Evolutionary conservation across 2,797 vertebrate species (phyloP).

Genomic region (Pseudomugil tenellus): DNA sequence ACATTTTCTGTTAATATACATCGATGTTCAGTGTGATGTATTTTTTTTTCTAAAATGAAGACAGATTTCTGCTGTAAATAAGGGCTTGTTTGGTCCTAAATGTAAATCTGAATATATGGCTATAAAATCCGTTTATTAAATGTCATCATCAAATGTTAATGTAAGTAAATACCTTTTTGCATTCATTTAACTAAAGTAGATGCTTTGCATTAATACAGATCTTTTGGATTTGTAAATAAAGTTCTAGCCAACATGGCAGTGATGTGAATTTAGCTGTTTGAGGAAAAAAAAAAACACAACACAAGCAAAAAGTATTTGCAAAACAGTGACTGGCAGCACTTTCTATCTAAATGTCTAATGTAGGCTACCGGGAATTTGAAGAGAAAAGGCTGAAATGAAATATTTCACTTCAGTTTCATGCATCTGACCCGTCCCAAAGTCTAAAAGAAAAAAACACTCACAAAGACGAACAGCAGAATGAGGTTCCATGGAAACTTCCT

Average conservation of each 20-base stretch:
- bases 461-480: constrained; percentile 90
- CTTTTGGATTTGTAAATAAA: neutral
- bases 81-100: neutral
- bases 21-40: neutral
- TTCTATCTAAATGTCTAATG: neutral
- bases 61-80: neutral
- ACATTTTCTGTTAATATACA: neutral
- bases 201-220: neutral
- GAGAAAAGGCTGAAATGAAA: neutral
- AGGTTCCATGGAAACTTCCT: constrained; percentile 95
- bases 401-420: neutral
- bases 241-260: too few species aligned
- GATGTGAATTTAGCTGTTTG: neutral
- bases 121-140: too few species aligned
- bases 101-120: neutral
- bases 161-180: neutral
- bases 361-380: neutral
- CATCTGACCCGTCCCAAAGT: neutral
- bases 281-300: too few species aligned
- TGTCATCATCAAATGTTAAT: too few species aligned
- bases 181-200: neutral
- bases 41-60: neutral
- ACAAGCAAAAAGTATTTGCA: too few species aligned
- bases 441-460: constrained; percentile 76
- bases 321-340: too few species aligned